Evolutionary conservation across 2,888 invertebrate genomes (phyloP), one percentile per base, ranked within the genome.

Genomic region (Eristalis tenax): DNA sequence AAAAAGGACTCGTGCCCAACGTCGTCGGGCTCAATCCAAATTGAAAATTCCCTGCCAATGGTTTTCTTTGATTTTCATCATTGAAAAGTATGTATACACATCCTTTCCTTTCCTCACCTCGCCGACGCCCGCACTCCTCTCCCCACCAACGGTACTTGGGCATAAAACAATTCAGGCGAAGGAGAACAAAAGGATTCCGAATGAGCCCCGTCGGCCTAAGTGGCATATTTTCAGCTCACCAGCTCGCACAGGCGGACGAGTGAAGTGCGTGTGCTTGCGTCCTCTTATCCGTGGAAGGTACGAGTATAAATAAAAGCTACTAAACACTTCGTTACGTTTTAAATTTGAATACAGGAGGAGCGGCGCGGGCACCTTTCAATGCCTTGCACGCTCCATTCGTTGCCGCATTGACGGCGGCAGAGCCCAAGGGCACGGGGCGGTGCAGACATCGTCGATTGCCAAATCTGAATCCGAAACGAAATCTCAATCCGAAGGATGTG

Each of bases 281-380:
- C 6, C 74, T 40, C 65, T 73, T 74, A 74, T 66, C 80, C 38
- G 61, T 43, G 77, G 50, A 77, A 83, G 71, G 71, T 83, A 32
- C 8, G 32, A 32, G 32, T 32, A 83, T 77, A 71, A 73, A 83
- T 77, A 63, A 68, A 83, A 71, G 82, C 82, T 83, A 83, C 77
- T 83, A 77, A 83, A 83, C 82, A 83, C 82, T 83, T 68, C 71
- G 82, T 77, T 71, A 71, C 77, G 63, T 83, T 83, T 77, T 57
- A 82, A 71, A 83, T 83, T 83, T 83, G 71, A 83, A 76, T 82
- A 82, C 75, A 73, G 43, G 79, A 40, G 57, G 65, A 28, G 50
- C 32, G 50, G 13, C 43, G 43, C 5, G 32, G 32, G 10, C 2
- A 0, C 43, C 43, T n/a, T 5, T 8, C 50, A 8, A n/a, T 18